Evolutionary conservation across 2,113 vertebrate species (phyloP).

Genomic region (Onychorhynchus coronatus): DNA sequence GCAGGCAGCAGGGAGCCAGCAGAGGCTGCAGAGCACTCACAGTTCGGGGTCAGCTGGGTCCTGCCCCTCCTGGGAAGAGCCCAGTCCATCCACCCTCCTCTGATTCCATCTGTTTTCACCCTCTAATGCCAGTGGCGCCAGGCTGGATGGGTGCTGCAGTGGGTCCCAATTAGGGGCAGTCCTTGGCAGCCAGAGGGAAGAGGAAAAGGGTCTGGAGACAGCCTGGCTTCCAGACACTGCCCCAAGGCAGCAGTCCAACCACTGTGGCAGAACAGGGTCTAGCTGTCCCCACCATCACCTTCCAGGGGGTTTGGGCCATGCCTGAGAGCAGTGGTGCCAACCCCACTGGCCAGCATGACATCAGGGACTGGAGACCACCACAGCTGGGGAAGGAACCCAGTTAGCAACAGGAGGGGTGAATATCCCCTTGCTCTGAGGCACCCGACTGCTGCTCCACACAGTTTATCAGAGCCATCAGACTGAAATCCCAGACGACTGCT

Average conservation of each 20-base stretch:
- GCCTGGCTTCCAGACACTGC: not conserved
- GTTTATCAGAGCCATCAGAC: not conserved
- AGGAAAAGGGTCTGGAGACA: not conserved
- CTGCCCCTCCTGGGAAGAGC: not conserved
- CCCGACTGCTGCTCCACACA: not conserved
- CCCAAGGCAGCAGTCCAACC: not conserved
- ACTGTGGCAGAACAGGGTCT: not conserved
- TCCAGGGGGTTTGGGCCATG: not conserved
- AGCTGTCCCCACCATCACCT: not conserved
- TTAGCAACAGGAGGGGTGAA: not conserved
- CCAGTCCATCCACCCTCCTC: not conserved
- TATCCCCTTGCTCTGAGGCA: not conserved
- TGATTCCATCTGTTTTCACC: not conserved
- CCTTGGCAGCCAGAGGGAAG: not conserved
- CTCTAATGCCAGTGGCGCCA: not conserved
- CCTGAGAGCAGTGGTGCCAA: not conserved
- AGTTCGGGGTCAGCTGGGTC: not conserved
- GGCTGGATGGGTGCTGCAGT: not conserved
- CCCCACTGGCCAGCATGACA: rapidly evolving
- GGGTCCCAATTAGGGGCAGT: not conserved
- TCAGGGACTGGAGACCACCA: not conserved
- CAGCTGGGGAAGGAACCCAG: rapidly evolving
- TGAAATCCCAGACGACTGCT: not conserved
- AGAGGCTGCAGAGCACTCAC: not conserved
- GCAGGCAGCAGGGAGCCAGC: not conserved